Percentiles rank a stretch among this genome's conserved stretches.
Conservation (phyloP, 2,113 vertebrate genomes). For the Syrmaticus mikado region DNA sequence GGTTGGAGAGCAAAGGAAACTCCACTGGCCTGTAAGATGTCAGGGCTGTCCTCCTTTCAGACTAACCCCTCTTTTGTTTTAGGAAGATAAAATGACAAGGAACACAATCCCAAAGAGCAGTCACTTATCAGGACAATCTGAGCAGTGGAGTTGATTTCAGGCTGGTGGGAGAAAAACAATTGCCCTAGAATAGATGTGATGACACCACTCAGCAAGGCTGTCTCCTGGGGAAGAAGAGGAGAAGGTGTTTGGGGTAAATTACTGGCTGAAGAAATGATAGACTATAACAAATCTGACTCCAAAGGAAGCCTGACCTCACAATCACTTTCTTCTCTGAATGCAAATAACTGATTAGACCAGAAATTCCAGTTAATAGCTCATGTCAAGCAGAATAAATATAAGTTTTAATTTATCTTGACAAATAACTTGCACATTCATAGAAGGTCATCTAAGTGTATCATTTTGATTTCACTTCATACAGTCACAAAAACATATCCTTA, state of each 20-base stretch:
- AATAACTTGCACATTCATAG: neutral
- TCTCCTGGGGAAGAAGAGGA: neutral
- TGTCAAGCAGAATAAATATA: neutral
- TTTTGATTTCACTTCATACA: neutral
- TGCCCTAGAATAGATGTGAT: neutral
- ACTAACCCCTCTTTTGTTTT: neutral
- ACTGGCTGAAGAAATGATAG: neutral
- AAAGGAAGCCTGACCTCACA: neutral
- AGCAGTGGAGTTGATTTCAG: neutral
- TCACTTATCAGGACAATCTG: fast-evolving
- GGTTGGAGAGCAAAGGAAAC: fast-evolving
- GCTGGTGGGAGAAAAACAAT: fast-evolving
- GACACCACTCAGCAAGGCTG: fast-evolving
- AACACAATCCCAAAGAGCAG: neutral
- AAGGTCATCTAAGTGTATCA: too few species aligned
- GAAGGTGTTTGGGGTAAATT: neutral
- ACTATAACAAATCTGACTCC: neutral
- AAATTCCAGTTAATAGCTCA: neutral
- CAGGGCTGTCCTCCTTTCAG: neutral
- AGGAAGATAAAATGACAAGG: neutral
- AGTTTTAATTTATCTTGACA: neutral
- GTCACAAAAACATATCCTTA: neutral
- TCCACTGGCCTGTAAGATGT: neutral
- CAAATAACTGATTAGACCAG: neutral
- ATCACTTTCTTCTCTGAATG: neutral